These are phyloP conservation scores for Manis pentadactyla DNA, from an alignment of 2,797 vertebrate genomes.

Conservation along the genomic window DNA sequence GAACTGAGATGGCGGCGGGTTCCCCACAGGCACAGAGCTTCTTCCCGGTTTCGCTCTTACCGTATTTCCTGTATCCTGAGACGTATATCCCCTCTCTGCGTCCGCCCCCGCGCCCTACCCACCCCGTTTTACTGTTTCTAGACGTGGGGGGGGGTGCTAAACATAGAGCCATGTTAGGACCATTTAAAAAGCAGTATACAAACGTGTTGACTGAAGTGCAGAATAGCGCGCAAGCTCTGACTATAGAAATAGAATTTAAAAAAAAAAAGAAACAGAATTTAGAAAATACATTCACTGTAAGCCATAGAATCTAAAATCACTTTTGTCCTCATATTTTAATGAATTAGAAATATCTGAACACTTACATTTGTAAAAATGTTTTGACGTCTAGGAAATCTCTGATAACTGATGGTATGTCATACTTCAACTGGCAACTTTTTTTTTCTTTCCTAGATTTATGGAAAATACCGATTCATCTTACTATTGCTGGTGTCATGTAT, in stretches of 20 bases:
- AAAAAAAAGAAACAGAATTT: slow-evolving; percentile 27
- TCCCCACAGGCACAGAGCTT: slow-evolving; percentile 67
- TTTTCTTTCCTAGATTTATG: slow-evolving; percentile 5
- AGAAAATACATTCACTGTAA: slow-evolving; percentile 36
- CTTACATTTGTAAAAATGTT: slow-evolving; percentile 16
- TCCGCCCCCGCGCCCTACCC: background rate
- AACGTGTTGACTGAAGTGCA: background rate
- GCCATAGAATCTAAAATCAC: background rate
- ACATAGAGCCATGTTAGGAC: background rate
- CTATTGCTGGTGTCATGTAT: background rate
- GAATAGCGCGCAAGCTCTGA: background rate
- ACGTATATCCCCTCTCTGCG: slow-evolving; percentile 74
- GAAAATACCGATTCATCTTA: slow-evolving; percentile 53
- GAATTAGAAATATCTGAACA: slow-evolving; percentile 32
- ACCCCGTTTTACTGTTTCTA: slow-evolving; percentile 59
- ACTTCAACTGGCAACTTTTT: background rate
- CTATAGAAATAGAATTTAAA: background rate
- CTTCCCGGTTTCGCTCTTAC: slow-evolving; percentile 73
- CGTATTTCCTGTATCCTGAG: slow-evolving; percentile 81
- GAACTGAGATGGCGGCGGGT: slow-evolving; percentile 76
- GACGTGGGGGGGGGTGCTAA: background rate
- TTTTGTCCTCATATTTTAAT: slow-evolving; percentile 22
- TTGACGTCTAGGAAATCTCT: background rate
- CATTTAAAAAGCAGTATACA: slow-evolving; percentile 42
- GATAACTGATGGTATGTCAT: background rate